Evolutionary conservation across 2,888 invertebrate species (phyloP), one percentile per base, ranked within the genome.

Genomic region (Ornithoptera alexandrae): DNA sequence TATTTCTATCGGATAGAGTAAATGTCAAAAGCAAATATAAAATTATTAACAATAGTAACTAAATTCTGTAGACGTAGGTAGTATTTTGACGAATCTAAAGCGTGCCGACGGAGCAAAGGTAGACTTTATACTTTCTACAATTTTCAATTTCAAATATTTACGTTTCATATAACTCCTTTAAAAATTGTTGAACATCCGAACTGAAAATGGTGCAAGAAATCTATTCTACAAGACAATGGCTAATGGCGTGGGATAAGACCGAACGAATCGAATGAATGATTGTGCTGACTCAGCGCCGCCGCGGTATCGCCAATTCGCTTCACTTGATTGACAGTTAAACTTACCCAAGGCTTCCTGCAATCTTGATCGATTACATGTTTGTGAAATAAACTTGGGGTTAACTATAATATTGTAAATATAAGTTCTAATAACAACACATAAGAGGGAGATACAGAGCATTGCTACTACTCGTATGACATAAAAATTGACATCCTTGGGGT

Each of bases 251-350:
- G 58, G 50, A 60, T 53, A 64, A 46, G 20, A 15, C 10, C 20
- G 68, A 36, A 20, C 30, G 68, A 64, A 68, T 68, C 36, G 53
- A 68, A 59, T 58, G 63, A 68, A 68, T 68, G 46, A 62, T 64
- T 50, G 50, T 39, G 59, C 68, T 68, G 58, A 59, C 63, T 68
- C 58, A 68, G 57, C 63, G 56, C 30, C 50, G 24, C 22, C 39
- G 61, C 67, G 62, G 62, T 67, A 62, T 67, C 67, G 67, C 67
- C 53, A 46, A 24, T 68, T 50, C 58, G 50, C 63, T 46, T 46
- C 20, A 12, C 36, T 57, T 68, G 68, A 68, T 68, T 59, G 68
- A 68, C 68, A 64, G 59, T 62, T 67, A 53, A 67, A 67, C 67
- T 63, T 64, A 62, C 62, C 62, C 68, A 42, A 46, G 46, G 58